Base-by-base conservation (phyloP, 2,113 vertebrate genomes). In the Perca fluviatilis region DNA sequence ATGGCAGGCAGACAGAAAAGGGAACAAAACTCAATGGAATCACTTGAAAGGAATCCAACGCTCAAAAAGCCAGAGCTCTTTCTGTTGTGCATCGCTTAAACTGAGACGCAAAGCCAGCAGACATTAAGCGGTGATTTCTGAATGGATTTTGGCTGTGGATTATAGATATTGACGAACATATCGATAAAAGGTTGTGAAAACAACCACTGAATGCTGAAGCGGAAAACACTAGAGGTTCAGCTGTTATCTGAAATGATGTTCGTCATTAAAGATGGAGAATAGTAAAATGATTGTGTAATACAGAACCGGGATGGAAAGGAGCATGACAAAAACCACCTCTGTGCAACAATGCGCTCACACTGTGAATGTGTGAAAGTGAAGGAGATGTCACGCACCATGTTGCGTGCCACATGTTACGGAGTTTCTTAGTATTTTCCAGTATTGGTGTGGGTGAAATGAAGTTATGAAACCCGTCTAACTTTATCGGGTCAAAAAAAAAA, bases 401-500 rank as follows among this genome's bases (percentile, higher is more conserved):
- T n/a, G 58, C 18, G 66, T 21, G 23, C 75, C 60, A 80, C 73
- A 68, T 49, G 47, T 25, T 56, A 12, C 7, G 36, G 66, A 81
- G 40, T 79, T 69, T 79, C 72, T 81, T 70, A 23, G 46, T 84
- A 21, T 87, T 84, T 68, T 43, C 63, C 36, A 16, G 67, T 66
- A 16, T 61, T 53, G 7, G 64, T 75, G 80, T 15, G 77, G 74
- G 75, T 67, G 75, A 63, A 66, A 74, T 25, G 6, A 64, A 53
- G 91, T 92, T 91, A 90, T 82, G 85, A 94, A 93, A 92, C 85
- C 77, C 43, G 61, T 93, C 83, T 75, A 51, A 90, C 61, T 76
- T 89, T 79, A 87, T 94, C 79, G 81, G 83, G 60, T 92, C 86
- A n/a, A 70, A 40, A 53, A 65, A 65, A 49, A 16, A 51, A 54